Percentiles rank a stretch among this genome's conserved stretches.
phyloP scores from a whole-genome alignment of 2,888 invertebrate species.

The Zhuqinia jingwanae region DNA sequence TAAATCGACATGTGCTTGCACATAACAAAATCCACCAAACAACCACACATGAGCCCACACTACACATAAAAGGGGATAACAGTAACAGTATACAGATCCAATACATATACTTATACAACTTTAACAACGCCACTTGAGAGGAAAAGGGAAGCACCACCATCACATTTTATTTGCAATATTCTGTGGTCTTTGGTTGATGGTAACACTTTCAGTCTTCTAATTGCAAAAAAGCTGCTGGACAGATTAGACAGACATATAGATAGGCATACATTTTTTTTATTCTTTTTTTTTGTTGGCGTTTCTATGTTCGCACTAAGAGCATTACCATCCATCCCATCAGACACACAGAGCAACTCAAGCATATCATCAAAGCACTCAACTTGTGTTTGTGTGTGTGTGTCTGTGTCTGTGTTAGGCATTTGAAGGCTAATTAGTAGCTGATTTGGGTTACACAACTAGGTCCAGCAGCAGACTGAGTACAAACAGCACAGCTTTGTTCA shows the following conservation, averaged over 20 bases:
- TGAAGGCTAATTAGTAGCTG: conserved; percentile 62
- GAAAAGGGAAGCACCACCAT: background rate
- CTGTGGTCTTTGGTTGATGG: background rate
- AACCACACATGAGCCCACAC: background rate
- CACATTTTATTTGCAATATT: background rate
- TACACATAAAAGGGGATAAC: conserved; percentile 21
- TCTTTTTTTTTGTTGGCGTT: background rate
- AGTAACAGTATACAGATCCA: background rate
- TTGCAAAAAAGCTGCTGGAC: conserved; percentile 12
- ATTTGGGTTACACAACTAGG: conserved; percentile 40
- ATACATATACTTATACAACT: background rate
- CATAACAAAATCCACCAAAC: background rate
- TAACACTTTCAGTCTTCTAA: conserved; percentile 33
- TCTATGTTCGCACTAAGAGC: conserved; percentile 54
- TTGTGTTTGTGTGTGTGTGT: background rate
- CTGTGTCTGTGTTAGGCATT: conserved; percentile 16
- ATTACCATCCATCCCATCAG: conserved; percentile 18
- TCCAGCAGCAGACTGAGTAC: background rate
- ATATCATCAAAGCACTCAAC: conserved; percentile 52
- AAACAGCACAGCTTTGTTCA: background rate
- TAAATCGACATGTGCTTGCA: conserved; percentile 41
- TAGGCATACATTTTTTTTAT: conserved; percentile 4
- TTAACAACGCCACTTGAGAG: too few species aligned
- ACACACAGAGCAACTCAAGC: conserved; percentile 38
- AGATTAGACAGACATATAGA: background rate